Base-by-base conservation (phyloP, 2,888 invertebrate species). In the Polyommatus icarus region DNA sequence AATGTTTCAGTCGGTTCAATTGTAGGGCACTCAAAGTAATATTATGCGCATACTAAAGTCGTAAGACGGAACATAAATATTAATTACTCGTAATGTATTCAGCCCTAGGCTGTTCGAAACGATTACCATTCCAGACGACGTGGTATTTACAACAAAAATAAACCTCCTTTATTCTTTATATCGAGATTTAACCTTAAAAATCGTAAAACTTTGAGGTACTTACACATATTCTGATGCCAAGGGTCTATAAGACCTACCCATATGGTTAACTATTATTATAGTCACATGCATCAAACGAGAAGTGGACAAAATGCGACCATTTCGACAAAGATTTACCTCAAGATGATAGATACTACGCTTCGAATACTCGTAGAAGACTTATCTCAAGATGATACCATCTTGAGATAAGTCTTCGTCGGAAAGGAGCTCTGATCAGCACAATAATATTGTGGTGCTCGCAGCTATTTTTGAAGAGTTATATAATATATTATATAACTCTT, bases 1-100 rank as follows among this genome's bases (percentile, higher is more conserved):
- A 10, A 20, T 59, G 59, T 20, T 20, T 20, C 59, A 59, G 59
- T 20, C n/a, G 18, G 3, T 61, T 61, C 61, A 61, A 12, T 61
- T 61, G 61, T 61, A 61, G 61, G 61, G 24, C 61, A 61, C 24
- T 61, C 61, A 61, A 61, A 61, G 61, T 61, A 61, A 61, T 61
- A 61, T 24, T 61, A 61, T 61, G 61, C 61, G 61, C 61, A 61
- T 61, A 24, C 61, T 61, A 20, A 61, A 61, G 24, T 12, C 61
- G 61, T 24, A 61, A 61, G 61, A 24, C 24, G 12, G 61, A 61
- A 24, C 61, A 61, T 61, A 61, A 61, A 61, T 61, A 61, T 61
- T 61, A 61, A 61, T 61, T 61, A 61, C 24, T 12, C 24, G 61
- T 61, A 61, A 61, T 61, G 61, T 61, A 61, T 61, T 61, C 61